Evolutionary conservation across 2,797 vertebrate genomes (phyloP).

Genomic region (Taenioides sp.): DNA sequence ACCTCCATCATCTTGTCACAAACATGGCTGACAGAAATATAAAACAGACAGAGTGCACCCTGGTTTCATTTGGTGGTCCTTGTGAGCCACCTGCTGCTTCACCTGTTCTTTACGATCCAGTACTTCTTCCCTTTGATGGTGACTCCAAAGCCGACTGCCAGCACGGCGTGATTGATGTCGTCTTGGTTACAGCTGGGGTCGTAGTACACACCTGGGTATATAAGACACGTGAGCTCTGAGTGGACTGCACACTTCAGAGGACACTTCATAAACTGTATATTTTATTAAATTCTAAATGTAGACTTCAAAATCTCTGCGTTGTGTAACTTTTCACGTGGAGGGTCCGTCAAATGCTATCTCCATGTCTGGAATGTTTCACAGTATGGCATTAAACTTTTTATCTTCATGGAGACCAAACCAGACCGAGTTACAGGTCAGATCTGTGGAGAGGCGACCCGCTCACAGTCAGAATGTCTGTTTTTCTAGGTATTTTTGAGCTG

Average conservation of each 20-base stretch:
- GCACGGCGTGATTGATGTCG: conserved; percentile 89
- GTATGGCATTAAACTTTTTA: too few species aligned
- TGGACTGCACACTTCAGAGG: neutral
- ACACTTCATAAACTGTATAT: neutral
- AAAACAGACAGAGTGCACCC: conserved; percentile 6
- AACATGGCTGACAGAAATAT: conserved; percentile 3
- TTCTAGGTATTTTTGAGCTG: too few species aligned
- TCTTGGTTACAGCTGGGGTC: conserved; percentile 85
- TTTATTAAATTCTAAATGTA: too few species aligned
- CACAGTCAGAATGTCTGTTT: too few species aligned
- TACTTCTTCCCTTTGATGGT: conserved; percentile 85
- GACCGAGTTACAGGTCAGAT: too few species aligned
- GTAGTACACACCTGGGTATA: conserved; percentile 86
- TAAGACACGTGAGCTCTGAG: neutral
- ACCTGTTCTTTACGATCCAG: conserved; percentile 99
- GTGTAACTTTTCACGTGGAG: too few species aligned
- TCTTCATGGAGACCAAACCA: too few species aligned
- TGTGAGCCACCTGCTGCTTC: conserved; percentile 45
- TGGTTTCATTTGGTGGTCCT: conserved; percentile 15
- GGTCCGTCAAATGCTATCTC: too few species aligned
- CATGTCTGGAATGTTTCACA: too few species aligned
- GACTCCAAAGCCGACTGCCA: conserved; percentile 89
- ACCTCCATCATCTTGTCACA: conserved; percentile 24
- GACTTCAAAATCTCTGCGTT: too few species aligned
- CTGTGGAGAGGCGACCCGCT: too few species aligned